Conservation (phyloP, 2,113 vertebrate genomes). For the Siniperca knerii region DNA sequence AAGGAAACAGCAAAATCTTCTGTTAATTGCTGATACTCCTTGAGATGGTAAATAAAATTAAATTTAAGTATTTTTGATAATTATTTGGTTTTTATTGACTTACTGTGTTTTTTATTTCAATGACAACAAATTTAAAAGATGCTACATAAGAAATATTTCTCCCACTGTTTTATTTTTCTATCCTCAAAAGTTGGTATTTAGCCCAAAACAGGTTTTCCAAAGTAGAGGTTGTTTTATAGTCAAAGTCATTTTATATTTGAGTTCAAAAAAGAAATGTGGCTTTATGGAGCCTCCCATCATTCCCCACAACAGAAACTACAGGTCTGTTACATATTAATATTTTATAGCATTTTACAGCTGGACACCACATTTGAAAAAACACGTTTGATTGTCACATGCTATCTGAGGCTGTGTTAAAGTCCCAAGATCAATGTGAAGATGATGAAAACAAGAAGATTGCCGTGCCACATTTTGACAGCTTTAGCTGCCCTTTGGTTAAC, state of each 20-base stretch:
- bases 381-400: slow-evolving; percentile 20
- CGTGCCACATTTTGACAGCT: slow-evolving; percentile 45
- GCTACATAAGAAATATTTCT: neutral
- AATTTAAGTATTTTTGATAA: neutral
- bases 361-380: slow-evolving; percentile 20
- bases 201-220: neutral
- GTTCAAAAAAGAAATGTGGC: neutral
- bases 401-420: slow-evolving; percentile 5
- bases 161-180: neutral
- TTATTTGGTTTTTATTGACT: neutral
- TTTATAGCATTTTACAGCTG: slow-evolving; percentile 30
- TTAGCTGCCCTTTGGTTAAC: slow-evolving; percentile 41
- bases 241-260: neutral
- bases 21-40: neutral
- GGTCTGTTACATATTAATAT: slow-evolving; percentile 28
- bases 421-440: slow-evolving; percentile 38
- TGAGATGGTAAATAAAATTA: too few species aligned
- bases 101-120: neutral
- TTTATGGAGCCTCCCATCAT: slow-evolving; percentile 7
- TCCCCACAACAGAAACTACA: neutral
- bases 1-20: neutral
- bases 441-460: slow-evolving; percentile 38
- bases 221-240: neutral
- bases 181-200: neutral
- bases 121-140: neutral